Evolutionary conservation across 2,888 invertebrate genomes (phyloP).

Genomic region (Sisyra nigra): DNA sequence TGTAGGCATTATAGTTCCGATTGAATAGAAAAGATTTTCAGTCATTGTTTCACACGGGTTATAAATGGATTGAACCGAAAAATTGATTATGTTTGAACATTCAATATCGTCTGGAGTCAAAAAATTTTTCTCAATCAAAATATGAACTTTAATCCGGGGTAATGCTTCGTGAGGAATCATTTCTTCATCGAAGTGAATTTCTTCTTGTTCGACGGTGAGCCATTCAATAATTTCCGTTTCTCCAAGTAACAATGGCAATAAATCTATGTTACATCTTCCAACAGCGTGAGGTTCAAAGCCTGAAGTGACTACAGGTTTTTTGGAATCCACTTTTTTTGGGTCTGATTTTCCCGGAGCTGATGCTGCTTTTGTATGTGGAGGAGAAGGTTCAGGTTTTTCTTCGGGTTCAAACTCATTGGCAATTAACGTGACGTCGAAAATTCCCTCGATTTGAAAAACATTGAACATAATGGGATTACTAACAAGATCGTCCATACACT

Average conservation of each 20-base stretch:
- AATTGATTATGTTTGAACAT: constrained; percentile 17
- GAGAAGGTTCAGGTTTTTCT: neutral
- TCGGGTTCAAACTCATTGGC: too few species aligned
- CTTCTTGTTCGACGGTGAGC: constrained; percentile 16
- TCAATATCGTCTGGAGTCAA: constrained; percentile 6
- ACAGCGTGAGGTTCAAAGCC: constrained; percentile 9
- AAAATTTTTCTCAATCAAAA: constrained; percentile 15
- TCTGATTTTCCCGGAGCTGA: neutral
- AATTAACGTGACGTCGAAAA: neutral
- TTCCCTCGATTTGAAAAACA: constrained; percentile 6
- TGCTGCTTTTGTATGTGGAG: neutral
- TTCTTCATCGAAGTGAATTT: constrained; percentile 16
- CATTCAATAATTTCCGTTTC: constrained; percentile 11
- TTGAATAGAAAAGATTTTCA: constrained; percentile 18
- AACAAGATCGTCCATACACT: constrained; percentile 3
- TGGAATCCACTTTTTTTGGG: constrained; percentile 1
- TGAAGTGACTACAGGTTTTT: constrained; percentile 7
- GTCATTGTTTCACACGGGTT: constrained; percentile 19
- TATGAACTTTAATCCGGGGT: constrained; percentile 18
- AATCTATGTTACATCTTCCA: constrained; percentile 17
- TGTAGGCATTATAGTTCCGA: constrained; percentile 17
- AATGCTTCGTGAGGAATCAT: constrained; percentile 18
- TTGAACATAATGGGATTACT: constrained; percentile 6
- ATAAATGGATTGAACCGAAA: constrained; percentile 24
- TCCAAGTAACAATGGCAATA: constrained; percentile 17